Conservation (phyloP, 1,140 invertebrate genomes). For the Ericerus pela region DNA sequence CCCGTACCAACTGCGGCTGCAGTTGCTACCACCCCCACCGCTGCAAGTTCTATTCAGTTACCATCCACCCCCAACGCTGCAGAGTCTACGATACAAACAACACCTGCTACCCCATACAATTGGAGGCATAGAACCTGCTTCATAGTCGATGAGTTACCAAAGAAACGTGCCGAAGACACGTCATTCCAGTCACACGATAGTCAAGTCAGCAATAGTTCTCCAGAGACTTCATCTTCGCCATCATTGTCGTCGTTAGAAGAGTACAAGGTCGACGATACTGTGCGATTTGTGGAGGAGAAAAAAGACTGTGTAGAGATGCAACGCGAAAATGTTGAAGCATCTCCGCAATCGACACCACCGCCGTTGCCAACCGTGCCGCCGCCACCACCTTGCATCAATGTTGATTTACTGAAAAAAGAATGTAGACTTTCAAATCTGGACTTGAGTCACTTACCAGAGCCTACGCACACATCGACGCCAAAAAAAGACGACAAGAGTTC, state of each 20-base stretch:
- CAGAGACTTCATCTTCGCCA: too few species aligned
- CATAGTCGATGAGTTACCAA: constrained; percentile 19
- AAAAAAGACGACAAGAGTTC: constrained; percentile 14
- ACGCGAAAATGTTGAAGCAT: too few species aligned
- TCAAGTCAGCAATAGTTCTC: too few species aligned
- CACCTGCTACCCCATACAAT: neutral
- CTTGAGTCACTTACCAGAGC: constrained; percentile 6
- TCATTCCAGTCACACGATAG: too few species aligned
- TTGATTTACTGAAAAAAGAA: neutral
- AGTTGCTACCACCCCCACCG: neutral
- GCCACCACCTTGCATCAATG: neutral
- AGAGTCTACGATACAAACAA: neutral
- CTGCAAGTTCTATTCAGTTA: neutral
- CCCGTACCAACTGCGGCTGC: neutral
- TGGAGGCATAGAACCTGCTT: constrained; percentile 15
- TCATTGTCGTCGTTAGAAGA: too few species aligned
- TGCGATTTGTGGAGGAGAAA: neutral
- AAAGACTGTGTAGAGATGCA: too few species aligned
- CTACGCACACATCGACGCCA: constrained; percentile 23
- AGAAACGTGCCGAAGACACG: constrained; percentile 4
- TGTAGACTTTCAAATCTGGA: neutral
- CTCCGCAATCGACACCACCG: neutral
- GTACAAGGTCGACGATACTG: neutral
- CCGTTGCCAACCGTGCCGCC: too few species aligned
- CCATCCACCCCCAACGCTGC: neutral